phyloP scores from a whole-genome alignment of 1,140 invertebrate species.

The Marisa cornuarietis region DNA sequence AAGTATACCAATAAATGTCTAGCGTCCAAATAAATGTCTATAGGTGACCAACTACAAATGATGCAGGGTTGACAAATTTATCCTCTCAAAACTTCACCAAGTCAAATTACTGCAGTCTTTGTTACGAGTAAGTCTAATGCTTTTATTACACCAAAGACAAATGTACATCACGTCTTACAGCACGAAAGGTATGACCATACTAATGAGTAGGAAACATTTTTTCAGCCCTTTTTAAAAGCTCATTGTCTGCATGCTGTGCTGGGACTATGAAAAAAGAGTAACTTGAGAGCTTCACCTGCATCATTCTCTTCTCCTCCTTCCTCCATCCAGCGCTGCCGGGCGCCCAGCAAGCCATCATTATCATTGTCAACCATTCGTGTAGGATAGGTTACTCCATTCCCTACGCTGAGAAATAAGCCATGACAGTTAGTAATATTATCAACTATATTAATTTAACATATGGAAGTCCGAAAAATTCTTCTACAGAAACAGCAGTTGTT shows the following conservation, averaged over 20 bases:
- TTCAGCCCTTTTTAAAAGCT: too few species aligned
- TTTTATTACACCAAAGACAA: too few species aligned
- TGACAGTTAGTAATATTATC: neutral
- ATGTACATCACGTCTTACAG: too few species aligned
- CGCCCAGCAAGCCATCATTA: constrained; percentile 75
- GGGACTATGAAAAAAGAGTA: too few species aligned
- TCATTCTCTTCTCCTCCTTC: constrained; percentile 51
- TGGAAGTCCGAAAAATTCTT: neutral
- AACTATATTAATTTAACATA: constrained; percentile 19
- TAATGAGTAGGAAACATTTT: too few species aligned
- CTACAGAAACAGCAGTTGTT: too few species aligned
- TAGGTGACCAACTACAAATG: too few species aligned
- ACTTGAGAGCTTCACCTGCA: constrained; percentile 1
- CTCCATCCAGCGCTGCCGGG: constrained; percentile 63
- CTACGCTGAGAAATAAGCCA: constrained; percentile 71
- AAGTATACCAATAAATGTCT: too few species aligned
- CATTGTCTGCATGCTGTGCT: too few species aligned
- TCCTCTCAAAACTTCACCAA: neutral
- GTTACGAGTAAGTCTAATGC: too few species aligned
- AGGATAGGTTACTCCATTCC: constrained; percentile 86
- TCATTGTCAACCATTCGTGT: constrained; percentile 83
- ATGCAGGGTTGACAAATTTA: neutral
- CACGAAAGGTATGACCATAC: too few species aligned
- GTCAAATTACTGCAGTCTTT: neutral
- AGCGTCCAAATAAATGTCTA: too few species aligned